These are phyloP conservation scores for Vidua chalybeata DNA, from an alignment of 2,113 vertebrate genomes.

Conservation along the genomic window DNA sequence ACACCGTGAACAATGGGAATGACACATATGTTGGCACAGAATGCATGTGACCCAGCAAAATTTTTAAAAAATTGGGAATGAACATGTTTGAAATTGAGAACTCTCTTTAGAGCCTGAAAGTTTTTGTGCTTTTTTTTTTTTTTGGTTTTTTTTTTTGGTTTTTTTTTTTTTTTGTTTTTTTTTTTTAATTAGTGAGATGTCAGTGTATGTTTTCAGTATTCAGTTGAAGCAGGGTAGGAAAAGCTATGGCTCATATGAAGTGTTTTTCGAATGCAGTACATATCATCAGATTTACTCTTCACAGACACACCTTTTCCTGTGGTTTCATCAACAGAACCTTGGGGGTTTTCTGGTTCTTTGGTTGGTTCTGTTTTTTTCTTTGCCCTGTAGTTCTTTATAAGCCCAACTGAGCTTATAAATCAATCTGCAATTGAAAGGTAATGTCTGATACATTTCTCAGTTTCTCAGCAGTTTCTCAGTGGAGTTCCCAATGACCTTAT, in stretches of 20 bases:
- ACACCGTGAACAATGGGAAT: neutral
- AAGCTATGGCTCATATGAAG: neutral
- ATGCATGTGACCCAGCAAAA: neutral
- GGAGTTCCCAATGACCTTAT: neutral
- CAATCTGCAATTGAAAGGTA: neutral
- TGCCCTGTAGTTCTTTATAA: neutral
- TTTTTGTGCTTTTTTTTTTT: no score
- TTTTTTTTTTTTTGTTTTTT: neutral
- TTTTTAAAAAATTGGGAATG: neutral
- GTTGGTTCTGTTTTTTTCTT: neutral
- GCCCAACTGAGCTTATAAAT: neutral
- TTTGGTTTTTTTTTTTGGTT: neutral
- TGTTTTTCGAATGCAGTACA: neutral
- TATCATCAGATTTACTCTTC: neutral
- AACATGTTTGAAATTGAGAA: neutral
- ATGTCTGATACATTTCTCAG: neutral
- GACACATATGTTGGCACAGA: neutral
- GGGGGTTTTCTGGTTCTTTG: fast-evolving
- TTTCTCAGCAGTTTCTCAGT: neutral
- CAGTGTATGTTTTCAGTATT: neutral
- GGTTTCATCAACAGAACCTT: neutral
- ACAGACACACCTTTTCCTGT: neutral
- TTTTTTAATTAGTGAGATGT: neutral
- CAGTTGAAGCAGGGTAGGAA: neutral
- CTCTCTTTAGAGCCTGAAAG: neutral